Percentiles rank a stretch among this genome's conserved stretches.
These are phyloP conservation scores for Myotis planiceps DNA, from an alignment of 2,797 vertebrate species.

Conservation along the genomic window DNA sequence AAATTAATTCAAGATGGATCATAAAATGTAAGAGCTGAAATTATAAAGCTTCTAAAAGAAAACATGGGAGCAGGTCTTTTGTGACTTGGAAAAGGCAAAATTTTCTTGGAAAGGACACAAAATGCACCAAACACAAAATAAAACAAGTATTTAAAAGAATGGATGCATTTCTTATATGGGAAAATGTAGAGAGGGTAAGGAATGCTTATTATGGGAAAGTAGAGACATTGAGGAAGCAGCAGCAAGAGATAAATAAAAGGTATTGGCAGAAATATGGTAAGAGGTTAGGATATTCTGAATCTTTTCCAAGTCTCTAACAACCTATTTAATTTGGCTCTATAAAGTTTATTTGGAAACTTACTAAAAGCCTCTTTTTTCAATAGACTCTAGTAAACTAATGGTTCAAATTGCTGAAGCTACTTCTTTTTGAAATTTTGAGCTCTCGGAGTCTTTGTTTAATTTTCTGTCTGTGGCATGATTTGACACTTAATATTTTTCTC, in stretches of 20 bases:
- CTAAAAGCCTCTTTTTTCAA: slow-evolving; percentile 3
- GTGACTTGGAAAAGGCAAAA: not conserved
- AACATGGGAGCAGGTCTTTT: not conserved
- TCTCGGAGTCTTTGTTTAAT: not conserved
- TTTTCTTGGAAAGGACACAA: not conserved
- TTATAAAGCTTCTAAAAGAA: slow-evolving; percentile 18
- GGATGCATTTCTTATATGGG: not conserved
- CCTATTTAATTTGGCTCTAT: slow-evolving; percentile 23
- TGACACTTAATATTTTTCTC: not conserved
- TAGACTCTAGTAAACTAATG: not conserved
- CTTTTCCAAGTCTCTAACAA: not conserved
- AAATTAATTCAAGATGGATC: slow-evolving; percentile 16
- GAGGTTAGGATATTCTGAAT: not conserved
- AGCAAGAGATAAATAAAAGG: not conserved
- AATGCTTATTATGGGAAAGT: not conserved
- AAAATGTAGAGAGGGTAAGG: not conserved
- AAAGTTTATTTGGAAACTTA: slow-evolving; percentile 27
- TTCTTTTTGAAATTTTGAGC: slow-evolving; percentile 4
- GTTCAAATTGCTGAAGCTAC: not conserved
- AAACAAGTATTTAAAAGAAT: slow-evolving; percentile 19
- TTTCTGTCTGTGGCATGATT: not conserved
- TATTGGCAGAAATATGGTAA: not conserved
- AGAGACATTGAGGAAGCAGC: not conserved
- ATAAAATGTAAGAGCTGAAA: not conserved
- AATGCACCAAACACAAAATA: not conserved